Conservation (phyloP, 2,888 invertebrate genomes). For the Cancer borealis region DNA sequence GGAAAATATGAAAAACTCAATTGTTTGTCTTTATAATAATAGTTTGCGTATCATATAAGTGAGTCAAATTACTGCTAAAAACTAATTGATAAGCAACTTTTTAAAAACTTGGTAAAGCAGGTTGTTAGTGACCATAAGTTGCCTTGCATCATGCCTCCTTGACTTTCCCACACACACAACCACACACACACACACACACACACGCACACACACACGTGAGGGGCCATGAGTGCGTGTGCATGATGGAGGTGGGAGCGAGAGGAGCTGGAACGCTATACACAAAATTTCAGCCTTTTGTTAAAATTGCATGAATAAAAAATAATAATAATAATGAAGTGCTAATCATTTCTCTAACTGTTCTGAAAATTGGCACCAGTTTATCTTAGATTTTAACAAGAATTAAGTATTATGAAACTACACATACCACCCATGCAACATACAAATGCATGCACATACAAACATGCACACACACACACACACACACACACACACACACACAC, state of each 20-base stretch:
- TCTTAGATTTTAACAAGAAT: not conserved
- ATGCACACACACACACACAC: slow-evolving; percentile 9
- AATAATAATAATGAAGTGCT: not conserved
- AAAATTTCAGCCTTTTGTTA: not conserved
- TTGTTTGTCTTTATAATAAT: not conserved
- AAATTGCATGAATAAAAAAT: not conserved
- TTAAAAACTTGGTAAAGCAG: not conserved
- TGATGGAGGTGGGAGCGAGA: not conserved
- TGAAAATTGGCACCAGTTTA: not conserved
- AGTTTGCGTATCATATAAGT: not conserved
- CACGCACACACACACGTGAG: not conserved
- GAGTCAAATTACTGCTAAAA: not conserved
- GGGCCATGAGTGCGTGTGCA: not conserved
- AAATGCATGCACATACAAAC: slow-evolving; percentile 8
- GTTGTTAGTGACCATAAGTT: not conserved
- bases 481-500: slow-evolving; percentile 18
- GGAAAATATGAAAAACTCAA: not conserved
- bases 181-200: slow-evolving; percentile 42
- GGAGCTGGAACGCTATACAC: not conserved
- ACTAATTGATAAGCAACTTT: not conserved
- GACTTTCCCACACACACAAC: not conserved
- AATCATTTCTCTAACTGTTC: not conserved
- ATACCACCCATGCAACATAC: not conserved
- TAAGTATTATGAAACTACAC: not conserved
- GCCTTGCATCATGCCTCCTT: not conserved